Evolutionary conservation across 2,797 vertebrate species (phyloP), one percentile per base, ranked within the genome.

Genomic region (Molossus molossus): DNA sequence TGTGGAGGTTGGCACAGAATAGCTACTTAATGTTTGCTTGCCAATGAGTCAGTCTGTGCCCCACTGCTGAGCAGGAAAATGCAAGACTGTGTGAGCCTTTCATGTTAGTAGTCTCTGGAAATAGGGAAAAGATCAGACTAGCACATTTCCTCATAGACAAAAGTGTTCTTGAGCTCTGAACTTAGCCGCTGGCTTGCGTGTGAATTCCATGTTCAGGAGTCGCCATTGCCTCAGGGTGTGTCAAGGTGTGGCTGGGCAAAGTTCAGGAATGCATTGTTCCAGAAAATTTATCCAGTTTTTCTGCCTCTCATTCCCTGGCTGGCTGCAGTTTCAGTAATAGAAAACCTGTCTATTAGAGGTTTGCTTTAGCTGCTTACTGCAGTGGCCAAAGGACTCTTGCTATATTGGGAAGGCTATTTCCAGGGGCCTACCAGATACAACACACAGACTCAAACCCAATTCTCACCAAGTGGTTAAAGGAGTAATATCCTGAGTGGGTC

Each of bases 231-330:
- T 94, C 25, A 17, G 88, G 91, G 80, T 92, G 87, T 53, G 87
- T 79, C 60, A 93, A 82, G 70, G 87, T 92, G 80, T 75, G 90
- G 60, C 84, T 95, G 60, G 60, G 70, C 48, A 91, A 70, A 75
- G 25, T 57, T 83, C 69, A 94, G 72, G 90, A 96, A 96, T 95
- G 90, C 33, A 96, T 96, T 96, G 92, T 96, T 96, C 80, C 33
- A 90, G 90, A 87, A 96, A 93, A 92, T 73, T 76, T 87, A 58
- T 84, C 48, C 15, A 64, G 55, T 76, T 90, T 93, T 96, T 87
- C 14, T 87, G 55, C 18, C 57, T 96, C 57, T 60, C 33, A 86
- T 93, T 92, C 60, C 6, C 45, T 73, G 33, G 65, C 60, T 95
- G 57, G 60, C 5, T 95, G 37, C 25, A 93, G 58, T 80, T 94